Evolutionary conservation across 2,113 vertebrate genomes (phyloP).

Genomic region (Oriolus oriolus): DNA sequence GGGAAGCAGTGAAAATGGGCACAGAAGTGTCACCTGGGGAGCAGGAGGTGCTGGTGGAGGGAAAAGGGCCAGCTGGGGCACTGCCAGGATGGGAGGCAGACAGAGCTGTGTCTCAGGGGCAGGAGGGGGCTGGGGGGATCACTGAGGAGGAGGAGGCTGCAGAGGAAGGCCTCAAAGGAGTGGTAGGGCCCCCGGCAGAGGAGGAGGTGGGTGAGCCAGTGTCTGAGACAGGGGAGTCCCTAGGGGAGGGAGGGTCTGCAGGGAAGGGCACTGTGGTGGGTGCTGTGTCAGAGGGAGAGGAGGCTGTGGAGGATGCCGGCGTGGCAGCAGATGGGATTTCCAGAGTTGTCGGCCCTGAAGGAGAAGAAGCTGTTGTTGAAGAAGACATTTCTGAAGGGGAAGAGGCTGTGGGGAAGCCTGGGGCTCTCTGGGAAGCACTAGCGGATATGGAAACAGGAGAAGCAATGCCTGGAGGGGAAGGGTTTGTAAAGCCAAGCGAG

Average conservation of each 20-base stretch:
- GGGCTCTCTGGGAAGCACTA: not conserved
- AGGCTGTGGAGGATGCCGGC: not conserved
- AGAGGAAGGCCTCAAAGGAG: not conserved
- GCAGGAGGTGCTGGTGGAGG: not conserved
- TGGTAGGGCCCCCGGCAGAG: accelerated
- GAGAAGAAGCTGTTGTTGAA: not conserved
- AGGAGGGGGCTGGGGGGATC: not conserved
- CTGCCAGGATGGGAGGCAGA: accelerated
- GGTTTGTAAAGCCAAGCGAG: not conserved
- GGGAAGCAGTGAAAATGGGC: not conserved
- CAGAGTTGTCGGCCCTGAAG: not conserved
- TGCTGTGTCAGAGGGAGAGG: not conserved
- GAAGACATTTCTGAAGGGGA: not conserved
- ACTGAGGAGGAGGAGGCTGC: not conserved
- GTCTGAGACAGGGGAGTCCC: not conserved
- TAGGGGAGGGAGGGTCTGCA: no score
- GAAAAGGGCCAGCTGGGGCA: not conserved
- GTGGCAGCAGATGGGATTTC: not conserved
- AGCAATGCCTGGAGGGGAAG: not conserved
- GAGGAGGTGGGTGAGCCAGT: not conserved
- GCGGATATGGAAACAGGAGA: not conserved
- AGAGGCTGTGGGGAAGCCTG: not conserved
- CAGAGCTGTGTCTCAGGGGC: accelerated
- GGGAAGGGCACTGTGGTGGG: not conserved
- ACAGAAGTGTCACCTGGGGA: not conserved